Evolutionary conservation across 1,140 invertebrate species (phyloP).

Genomic region (Hylyphantes graminicola): DNA sequence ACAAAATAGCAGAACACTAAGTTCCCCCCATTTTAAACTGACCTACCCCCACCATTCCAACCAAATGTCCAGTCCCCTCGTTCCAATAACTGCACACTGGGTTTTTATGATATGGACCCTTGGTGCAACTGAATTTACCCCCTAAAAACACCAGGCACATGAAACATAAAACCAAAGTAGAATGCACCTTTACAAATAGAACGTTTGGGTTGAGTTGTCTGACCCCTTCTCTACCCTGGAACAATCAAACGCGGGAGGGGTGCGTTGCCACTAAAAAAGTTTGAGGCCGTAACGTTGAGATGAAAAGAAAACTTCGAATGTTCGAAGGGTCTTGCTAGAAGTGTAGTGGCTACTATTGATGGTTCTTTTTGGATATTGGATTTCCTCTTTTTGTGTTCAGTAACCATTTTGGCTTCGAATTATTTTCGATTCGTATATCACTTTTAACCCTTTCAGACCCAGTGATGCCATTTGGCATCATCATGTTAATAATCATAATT

Average conservation of each 20-base stretch:
- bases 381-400: too few relatives aligned
- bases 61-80: neutral
- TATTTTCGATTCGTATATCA: too few relatives aligned
- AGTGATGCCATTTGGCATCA: too few relatives aligned
- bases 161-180: conserved; percentile 32
- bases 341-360: conserved; percentile 14
- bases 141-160: conserved; percentile 12
- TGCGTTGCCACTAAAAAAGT: neutral
- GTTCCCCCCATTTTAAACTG: neutral
- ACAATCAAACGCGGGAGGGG: neutral
- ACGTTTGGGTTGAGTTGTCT: conserved; percentile 19
- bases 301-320: neutral
- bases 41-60: neutral
- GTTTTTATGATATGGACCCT: neutral
- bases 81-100: conserved; percentile 24
- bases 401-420: too few relatives aligned
- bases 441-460: too few relatives aligned
- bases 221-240: neutral
- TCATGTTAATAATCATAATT: too few relatives aligned
- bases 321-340: conserved; percentile 5
- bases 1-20: too few relatives aligned
- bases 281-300: neutral
- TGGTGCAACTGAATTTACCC: conserved; percentile 11
- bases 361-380: conserved; percentile 25
- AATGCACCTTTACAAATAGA: neutral